Evolutionary conservation across 2,113 vertebrate species (phyloP), one percentile per base, ranked within the genome.

Genomic region (Nestor notabilis): DNA sequence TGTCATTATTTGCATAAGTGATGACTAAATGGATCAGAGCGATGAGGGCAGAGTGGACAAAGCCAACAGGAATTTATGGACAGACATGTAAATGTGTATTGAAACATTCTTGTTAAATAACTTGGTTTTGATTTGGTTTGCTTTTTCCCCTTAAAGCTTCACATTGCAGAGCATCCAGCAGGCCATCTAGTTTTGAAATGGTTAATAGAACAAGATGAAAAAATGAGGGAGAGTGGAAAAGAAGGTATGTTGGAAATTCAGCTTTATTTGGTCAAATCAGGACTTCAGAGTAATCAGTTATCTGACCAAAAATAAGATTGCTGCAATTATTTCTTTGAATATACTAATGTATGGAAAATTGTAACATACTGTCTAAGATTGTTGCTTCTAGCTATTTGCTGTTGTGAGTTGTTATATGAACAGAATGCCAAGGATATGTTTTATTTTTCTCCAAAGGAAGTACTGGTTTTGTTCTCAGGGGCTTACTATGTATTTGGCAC

Each of bases 161-260:
- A 99, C 91, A 95, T 99, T 96, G 99, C 98, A 4, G 99, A 99
- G 78, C 99, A 99, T 96, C 99, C 99, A 3, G 99, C 99, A 21
- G 99, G 99, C 85, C 99, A 99, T 95, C 98, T 99, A 31, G 99
- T 99, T 95, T 98, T 99, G 87, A 99, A 99, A 76, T 99, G 99
- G 99, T 97, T 99, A 87, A 98, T 99, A 66, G 99, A 99, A 75
- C 99, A 99, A 97, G 99, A 99, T 95, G 91, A 97, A 87, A 98
- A 98, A 65, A 97, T 99, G 98, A 97, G 95, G 49, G 98, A 99
- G 78, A 95, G 88, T 7, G 97, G 98, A 63, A 99, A 97, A 97
- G 97, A 99, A 98, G 99, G 99, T 99, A 98, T 50, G 97, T 83
- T 56, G 89, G 70, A 70, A 65, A 46, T 77, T 52, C 49, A 60